Evolutionary conservation across 2,797 vertebrate species (phyloP), one percentile per base, ranked within the genome.

Genomic region (Esox lucius): DNA sequence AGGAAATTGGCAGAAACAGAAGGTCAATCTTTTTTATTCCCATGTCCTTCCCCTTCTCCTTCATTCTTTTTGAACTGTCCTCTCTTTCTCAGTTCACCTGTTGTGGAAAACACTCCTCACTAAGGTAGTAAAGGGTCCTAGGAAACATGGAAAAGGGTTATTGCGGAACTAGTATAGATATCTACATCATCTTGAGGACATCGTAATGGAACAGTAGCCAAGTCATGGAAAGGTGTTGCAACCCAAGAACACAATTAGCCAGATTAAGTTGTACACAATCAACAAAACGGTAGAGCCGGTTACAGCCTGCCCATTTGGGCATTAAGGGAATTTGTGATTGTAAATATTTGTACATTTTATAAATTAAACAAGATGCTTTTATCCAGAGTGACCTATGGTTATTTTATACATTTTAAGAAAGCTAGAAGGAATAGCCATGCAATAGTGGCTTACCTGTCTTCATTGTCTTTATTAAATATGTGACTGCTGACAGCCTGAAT

Each of bases 21-120:
- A 94, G 94, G 94, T 94, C 94, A 93, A 93, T 93, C 92, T 91
- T 90, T 84, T 90, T 88, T 87, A 87, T 89, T 91, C 87, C 87
- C 91, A 83, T 86, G 86, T 90, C 83, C 85, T 88, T 81, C 39
- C 68, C 76, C 81, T 80, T 90, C 87, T 90, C 83, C 85, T 83
- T 86, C 86, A 80, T 87, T 91, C 90, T 89, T 88, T 84, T 75
- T 77, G 78, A 24, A 59, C 56, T 12, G 56, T 90, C 86, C 87
- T 89, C 87, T 89, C 83, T 89, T 85, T 89, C 81, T 83, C 81
- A 26, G 84, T 87, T 88, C 88, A 92, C 88, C 91, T 93, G 88
- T 92, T 89, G 88, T 88, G 83, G 84, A 42, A 72, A 17, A 15
- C 78, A 81, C 87, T 85, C 84, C 85, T 79, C 73, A 84, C 80